These are phyloP conservation scores for Dinocampus coccinellae DNA, from an alignment of 2,888 invertebrate species.

Conservation along the genomic window DNA sequence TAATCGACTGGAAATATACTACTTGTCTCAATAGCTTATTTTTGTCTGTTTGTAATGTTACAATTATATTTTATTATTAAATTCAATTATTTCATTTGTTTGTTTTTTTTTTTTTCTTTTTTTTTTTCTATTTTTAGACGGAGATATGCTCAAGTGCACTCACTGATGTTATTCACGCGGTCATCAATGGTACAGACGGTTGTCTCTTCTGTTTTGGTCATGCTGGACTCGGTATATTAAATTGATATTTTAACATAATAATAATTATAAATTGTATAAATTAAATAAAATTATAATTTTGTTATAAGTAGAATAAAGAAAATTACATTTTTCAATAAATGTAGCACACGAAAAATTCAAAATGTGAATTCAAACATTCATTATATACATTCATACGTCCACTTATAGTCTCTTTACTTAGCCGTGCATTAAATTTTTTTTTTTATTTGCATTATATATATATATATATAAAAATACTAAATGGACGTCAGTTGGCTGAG, in stretches of 20 bases:
- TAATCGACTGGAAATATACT: slow-evolving; percentile 8
- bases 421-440: not conserved
- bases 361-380: not conserved
- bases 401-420: slow-evolving; percentile 26
- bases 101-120: not conserved
- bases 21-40: slow-evolving; percentile 12
- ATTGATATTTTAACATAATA: not conserved
- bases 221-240: slow-evolving; percentile 82
- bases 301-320: slow-evolving; percentile 4
- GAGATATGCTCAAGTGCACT: slow-evolving; percentile 93
- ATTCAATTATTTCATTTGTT: not conserved
- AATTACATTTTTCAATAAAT: not conserved
- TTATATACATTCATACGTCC: slow-evolving; percentile 31
- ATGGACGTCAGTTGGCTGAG: slow-evolving; percentile 31
- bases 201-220: slow-evolving; percentile 92
- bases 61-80: not conserved
- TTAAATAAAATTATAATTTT: not conserved
- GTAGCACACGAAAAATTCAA: slow-evolving; percentile 3
- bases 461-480: not conserved
- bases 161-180: slow-evolving; percentile 94
- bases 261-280: not conserved
- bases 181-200: slow-evolving; percentile 94
- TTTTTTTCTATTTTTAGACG: slow-evolving; percentile 77
- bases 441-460: not conserved
- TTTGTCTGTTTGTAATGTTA: not conserved